phyloP scores from a whole-genome alignment of 1,140 invertebrate genomes.

The Onthophagus taurus region DNA sequence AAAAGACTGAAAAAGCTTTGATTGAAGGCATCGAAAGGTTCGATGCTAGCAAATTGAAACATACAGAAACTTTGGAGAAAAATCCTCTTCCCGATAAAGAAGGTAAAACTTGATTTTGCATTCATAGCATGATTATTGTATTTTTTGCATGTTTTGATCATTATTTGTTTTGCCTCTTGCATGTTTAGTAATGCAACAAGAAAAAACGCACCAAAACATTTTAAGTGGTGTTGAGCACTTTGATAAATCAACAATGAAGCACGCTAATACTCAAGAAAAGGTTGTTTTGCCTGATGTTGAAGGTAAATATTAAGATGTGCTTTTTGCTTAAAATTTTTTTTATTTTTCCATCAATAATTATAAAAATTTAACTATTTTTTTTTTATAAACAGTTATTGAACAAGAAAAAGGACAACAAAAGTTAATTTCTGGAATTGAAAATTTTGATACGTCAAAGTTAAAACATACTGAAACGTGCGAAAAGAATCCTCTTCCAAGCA shows the following conservation, averaged over 20 bases:
- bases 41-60: constrained; percentile 74
- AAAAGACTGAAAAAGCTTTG: constrained; percentile 77
- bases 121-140: constrained; percentile 10
- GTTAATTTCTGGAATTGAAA: constrained; percentile 78
- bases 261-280: constrained; percentile 65
- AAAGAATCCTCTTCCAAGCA: constrained; percentile 75
- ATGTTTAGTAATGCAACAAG: constrained; percentile 46
- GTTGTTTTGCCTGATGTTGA: constrained; percentile 63
- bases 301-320: constrained; percentile 40
- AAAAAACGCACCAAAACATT: constrained; percentile 58
- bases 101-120: constrained; percentile 49
- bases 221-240: constrained; percentile 62
- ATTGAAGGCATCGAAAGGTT: constrained; percentile 79
- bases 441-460: constrained; percentile 73
- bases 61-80: constrained; percentile 87
- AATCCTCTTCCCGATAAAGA: constrained; percentile 90
- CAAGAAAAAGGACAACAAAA: constrained; percentile 80
- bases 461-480: constrained; percentile 84
- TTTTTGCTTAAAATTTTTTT: not conserved
- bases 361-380: no score
- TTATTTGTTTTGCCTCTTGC: constrained; percentile 21
- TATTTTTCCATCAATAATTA: no score
- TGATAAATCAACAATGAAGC: constrained; percentile 62
- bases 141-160: constrained; percentile 1
- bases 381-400: constrained; percentile 60